A percentile compares a stretch with the other conserved stretches of the same genome.
These are phyloP conservation scores for Metallyticus violacea DNA, from an alignment of 2,888 invertebrate genomes.

Conservation along the genomic window DNA sequence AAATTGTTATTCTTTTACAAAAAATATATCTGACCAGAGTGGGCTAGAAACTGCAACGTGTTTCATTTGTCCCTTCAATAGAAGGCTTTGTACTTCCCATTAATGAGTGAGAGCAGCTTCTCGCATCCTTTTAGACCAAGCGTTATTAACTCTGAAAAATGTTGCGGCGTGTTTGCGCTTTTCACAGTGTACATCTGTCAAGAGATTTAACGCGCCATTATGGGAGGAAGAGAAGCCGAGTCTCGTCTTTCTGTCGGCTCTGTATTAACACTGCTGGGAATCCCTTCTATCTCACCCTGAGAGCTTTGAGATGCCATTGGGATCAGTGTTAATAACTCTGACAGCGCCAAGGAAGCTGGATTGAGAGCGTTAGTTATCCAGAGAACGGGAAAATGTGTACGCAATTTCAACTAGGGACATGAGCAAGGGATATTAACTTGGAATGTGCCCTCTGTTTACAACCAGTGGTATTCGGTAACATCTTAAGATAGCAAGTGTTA, in stretches of 20 bases:
- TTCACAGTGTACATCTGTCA: background rate
- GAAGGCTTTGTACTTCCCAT: background rate
- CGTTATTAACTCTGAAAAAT: background rate
- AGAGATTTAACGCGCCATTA: background rate
- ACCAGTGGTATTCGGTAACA: background rate
- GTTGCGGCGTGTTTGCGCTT: background rate
- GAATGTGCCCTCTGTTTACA: background rate
- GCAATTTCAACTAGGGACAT: background rate
- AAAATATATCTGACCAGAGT: too few relatives aligned
- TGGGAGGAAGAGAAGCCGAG: background rate
- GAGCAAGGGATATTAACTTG: background rate
- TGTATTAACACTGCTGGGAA: background rate
- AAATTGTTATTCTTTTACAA: too few relatives aligned
- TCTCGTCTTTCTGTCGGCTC: background rate
- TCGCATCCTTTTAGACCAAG: background rate
- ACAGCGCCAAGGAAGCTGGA: background rate
- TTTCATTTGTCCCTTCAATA: background rate
- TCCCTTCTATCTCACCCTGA: background rate
- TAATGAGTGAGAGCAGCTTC: background rate
- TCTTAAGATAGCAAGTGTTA: too few relatives aligned
- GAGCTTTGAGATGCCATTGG: background rate
- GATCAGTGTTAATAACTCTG: background rate
- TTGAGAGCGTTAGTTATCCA: background rate
- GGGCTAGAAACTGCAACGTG: too few relatives aligned
- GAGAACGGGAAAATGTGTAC: background rate